Percentiles rank a stretch among this genome's conserved stretches.
Evolutionary conservation across 2,888 invertebrate genomes (phyloP).

Genomic region (Thera britannica): DNA sequence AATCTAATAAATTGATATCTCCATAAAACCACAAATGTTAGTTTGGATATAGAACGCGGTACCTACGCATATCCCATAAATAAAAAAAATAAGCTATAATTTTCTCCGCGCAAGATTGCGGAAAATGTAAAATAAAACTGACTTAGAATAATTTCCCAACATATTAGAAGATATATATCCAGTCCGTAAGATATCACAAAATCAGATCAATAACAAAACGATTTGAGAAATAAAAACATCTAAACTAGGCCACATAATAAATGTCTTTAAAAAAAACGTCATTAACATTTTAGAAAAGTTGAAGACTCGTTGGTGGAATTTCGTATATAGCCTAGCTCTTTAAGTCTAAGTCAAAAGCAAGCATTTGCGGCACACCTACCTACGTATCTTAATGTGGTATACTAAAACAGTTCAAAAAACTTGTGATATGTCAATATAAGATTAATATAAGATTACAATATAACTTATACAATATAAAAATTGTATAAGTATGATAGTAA

Average conservation of each 20-base stretch:
- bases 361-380: neutral
- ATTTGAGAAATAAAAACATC: neutral
- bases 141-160: too few relatives aligned
- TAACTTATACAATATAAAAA: neutral
- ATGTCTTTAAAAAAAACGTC: neutral
- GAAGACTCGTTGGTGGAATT: neutral
- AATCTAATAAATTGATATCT: too few relatives aligned
- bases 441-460: neutral
- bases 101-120: too few relatives aligned
- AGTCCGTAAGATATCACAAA: conserved; percentile 1
- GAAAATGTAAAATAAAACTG: too few relatives aligned
- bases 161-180: too few relatives aligned
- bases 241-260: neutral
- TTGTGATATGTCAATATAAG: neutral
- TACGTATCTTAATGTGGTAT: neutral
- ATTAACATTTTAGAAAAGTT: neutral
- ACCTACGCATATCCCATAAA: too few relatives aligned
- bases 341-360: neutral
- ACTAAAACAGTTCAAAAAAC: neutral
- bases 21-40: too few relatives aligned
- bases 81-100: too few relatives aligned
- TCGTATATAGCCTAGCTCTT: neutral
- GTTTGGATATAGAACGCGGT: too few relatives aligned
- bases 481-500: neutral
- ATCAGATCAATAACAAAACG: neutral